phyloP scores from a whole-genome alignment of 2,888 invertebrate species.

The Ormyrus nitidulus region DNA sequence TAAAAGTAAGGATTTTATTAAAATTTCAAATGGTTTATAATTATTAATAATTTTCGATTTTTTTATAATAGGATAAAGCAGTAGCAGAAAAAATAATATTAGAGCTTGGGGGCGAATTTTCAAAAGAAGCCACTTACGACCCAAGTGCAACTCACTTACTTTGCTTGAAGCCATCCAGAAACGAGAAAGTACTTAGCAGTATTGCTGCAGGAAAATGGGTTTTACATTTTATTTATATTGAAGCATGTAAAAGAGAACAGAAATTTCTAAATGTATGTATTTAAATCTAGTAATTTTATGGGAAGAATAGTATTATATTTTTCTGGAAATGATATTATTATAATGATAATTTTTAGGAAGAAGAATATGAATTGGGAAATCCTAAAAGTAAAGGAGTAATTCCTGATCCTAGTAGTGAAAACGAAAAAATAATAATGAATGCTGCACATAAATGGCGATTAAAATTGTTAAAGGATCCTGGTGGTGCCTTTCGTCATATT shows the following conservation, averaged over 20 bases:
- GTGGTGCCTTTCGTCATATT: slow-evolving; percentile 75
- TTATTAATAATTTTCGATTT: slow-evolving; percentile 5
- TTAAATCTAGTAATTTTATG: slow-evolving; percentile 61
- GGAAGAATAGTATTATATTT: slow-evolving; percentile 15
- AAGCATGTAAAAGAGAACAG: slow-evolving; percentile 80
- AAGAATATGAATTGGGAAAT: slow-evolving; percentile 91
- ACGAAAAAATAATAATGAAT: slow-evolving; percentile 76
- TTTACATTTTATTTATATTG: slow-evolving; percentile 87
- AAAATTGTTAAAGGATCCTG: slow-evolving; percentile 75
- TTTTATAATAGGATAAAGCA: slow-evolving; percentile 39
- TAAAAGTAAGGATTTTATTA: slow-evolving; percentile 61
- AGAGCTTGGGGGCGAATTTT: slow-evolving; percentile 81
- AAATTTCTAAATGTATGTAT: slow-evolving; percentile 80
- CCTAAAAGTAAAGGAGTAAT: slow-evolving; percentile 78
- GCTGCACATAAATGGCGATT: slow-evolving; percentile 85
- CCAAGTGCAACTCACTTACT: slow-evolving; percentile 85
- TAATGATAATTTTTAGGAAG: slow-evolving; percentile 79
- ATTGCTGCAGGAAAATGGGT: slow-evolving; percentile 94
- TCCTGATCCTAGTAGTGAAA: slow-evolving; percentile 74
- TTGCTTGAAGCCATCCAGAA: slow-evolving; percentile 84
- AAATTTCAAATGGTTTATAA: not conserved
- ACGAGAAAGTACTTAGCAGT: slow-evolving; percentile 91
- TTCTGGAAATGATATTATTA: not conserved
- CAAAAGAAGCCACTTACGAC: slow-evolving; percentile 79
- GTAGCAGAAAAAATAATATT: slow-evolving; percentile 76